Base-by-base conservation (phyloP, 2,113 vertebrate genomes). In the Charina bottae region DNA sequence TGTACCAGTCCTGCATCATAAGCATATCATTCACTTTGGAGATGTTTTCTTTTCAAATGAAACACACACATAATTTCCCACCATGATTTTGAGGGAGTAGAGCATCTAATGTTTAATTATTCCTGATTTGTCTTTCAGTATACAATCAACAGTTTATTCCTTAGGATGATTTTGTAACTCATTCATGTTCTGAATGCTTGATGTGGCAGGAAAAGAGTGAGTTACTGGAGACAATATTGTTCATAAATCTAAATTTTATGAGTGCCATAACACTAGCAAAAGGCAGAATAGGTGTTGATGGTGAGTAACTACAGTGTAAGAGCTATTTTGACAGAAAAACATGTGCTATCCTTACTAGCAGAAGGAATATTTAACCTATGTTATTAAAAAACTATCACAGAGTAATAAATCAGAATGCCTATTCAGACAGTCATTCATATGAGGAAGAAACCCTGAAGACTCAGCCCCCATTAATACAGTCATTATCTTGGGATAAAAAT, bases 41-140 rank as follows among this genome's bases (percentile, higher is more conserved):
- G 17, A 28, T 2, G 92, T 49, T 93, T 96, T 92, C 56, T 89
- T 96, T 96, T 88, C 78, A 93, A 89, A 93, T 83, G 56, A 90
- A 92, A 92, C 42, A 56, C 94, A 87, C 94, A 93, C 94, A 19
- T 91, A 84, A 91, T 91, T 94, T 90, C 86, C 89, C 53, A 85
- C 58, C 93, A 94, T 93, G 91, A 95, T 95, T 97, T 94, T 91
- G 94, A 93, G 15, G 60, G 94, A 97, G 91, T 88, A 93, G 92
- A 96, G 90, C 28, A 60, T 86, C 90, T 89, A 86, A 93, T 90
- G 89, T 96, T 96, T 95, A 95, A 96, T 95, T 96, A 95, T n/a
- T 90, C 84, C n/a, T 96, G 90, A 96, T 94, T 96, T 95, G 86
- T 93, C 95, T 96, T 95, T 92, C 94, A 94, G 53, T 94, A 91